Conservation (phyloP, 53 echinoderm and acorn worm species). For the Mesocentrotus franciscanus region DNA sequence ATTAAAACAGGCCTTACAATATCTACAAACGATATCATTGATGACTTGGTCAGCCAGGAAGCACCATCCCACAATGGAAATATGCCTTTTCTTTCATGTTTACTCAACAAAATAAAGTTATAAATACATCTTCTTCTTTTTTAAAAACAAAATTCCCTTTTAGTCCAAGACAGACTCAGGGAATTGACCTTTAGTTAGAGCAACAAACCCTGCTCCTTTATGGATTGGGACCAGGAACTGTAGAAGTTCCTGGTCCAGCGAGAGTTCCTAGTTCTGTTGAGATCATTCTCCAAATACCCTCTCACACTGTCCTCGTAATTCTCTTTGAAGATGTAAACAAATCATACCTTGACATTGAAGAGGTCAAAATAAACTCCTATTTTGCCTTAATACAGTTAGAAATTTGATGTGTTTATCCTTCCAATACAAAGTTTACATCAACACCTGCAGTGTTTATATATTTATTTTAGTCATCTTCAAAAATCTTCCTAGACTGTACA, state of each 20-base stretch:
- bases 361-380: neutral
- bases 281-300: neutral
- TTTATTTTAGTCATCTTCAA: neutral
- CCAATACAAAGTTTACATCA: neutral
- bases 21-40: too few species aligned
- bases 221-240: neutral
- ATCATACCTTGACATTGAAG: neutral
- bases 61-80: too few species aligned
- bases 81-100: too few species aligned
- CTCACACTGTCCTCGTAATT: neutral
- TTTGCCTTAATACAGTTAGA: neutral
- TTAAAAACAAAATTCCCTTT: neutral
- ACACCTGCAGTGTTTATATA: neutral
- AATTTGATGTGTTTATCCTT: slow-evolving; percentile 4
- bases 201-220: neutral
- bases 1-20: too few species aligned
- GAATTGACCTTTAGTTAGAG: neutral
- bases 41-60: too few species aligned
- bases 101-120: neutral
- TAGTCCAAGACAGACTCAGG: neutral
- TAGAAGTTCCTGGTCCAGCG: neutral
- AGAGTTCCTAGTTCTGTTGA: neutral
- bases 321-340: neutral
- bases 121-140: neutral
- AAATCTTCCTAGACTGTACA: neutral